A percentile compares a stretch with the other conserved stretches of the same genome.
Evolutionary conservation across 2,113 vertebrate genomes (phyloP).

Genomic region (Callithrix jacchus): DNA sequence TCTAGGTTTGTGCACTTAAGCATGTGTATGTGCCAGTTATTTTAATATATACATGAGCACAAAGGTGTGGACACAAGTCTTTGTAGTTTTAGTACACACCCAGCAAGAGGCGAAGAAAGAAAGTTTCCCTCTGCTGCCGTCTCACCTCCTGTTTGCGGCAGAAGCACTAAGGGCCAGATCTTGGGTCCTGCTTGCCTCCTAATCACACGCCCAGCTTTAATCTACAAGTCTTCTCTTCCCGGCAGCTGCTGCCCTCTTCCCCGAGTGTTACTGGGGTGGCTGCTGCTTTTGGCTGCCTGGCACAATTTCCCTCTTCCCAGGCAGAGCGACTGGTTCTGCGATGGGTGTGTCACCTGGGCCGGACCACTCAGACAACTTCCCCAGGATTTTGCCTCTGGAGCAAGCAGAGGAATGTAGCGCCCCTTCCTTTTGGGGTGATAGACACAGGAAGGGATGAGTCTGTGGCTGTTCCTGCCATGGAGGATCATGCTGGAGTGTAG

Average conservation of each 20-base stretch:
- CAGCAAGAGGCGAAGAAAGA: background rate
- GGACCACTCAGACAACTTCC: background rate
- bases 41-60: background rate
- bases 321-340: background rate
- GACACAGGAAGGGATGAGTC: background rate
- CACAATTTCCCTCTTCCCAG: background rate
- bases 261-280: too few species aligned
- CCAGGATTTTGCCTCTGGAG: background rate
- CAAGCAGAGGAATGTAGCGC: background rate
- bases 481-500: background rate
- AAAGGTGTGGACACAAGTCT: background rate
- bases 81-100: background rate
- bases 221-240: background rate
- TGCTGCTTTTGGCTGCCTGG: background rate
- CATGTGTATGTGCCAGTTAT: background rate
- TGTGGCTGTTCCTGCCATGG: background rate
- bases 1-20: background rate
- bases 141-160: slow-evolving; percentile 1
- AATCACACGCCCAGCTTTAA: background rate
- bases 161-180: background rate
- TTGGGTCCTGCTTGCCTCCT: background rate
- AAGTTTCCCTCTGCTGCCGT: background rate
- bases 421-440: background rate
- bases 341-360: background rate
- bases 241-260: background rate